Percentiles rank a stretch among this genome's conserved stretches.
Evolutionary conservation across 2,888 invertebrate genomes (phyloP).

Genomic region (Aricia artaxerxes): DNA sequence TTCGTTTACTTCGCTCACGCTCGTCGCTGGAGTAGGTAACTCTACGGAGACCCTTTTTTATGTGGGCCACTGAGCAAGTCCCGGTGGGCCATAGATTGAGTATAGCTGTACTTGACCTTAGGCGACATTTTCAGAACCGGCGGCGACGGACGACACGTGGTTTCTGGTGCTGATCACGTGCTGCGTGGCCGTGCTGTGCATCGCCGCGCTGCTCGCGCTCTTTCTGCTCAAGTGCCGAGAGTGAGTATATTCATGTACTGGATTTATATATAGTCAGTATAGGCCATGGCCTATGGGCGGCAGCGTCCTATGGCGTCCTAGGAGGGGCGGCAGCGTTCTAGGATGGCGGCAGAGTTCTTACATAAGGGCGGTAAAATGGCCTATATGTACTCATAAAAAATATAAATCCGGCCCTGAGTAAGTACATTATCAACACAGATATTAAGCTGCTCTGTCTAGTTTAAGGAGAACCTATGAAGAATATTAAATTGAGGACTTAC

Average conservation of each 20-base stretch:
- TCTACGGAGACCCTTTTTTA: background rate
- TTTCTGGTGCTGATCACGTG: conserved; percentile 89
- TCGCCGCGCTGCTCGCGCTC: conserved; percentile 88
- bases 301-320: too few species aligned
- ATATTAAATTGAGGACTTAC: too few species aligned
- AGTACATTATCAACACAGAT: conserved; percentile 56
- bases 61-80: background rate
- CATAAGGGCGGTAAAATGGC: too few species aligned
- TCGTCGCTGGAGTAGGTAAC: too few species aligned
- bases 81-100: background rate
- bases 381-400: too few species aligned
- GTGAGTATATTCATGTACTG: conserved; percentile 73
- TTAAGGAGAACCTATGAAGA: too few species aligned
- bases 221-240: conserved; percentile 91
- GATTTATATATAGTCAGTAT: too few species aligned
- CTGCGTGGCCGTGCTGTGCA: conserved; percentile 88
- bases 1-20: too few species aligned
- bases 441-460: too few species aligned
- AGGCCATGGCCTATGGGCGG: too few species aligned
- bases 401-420: conserved; percentile 76
- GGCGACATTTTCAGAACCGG: conserved; percentile 56
- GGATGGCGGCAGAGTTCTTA: too few species aligned
- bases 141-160: conserved; percentile 89
- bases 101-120: background rate
- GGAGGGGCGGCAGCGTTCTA: too few species aligned